Evolutionary conservation across 2,113 vertebrate species (phyloP).

Genomic region (Excalfactoria chinensis): DNA sequence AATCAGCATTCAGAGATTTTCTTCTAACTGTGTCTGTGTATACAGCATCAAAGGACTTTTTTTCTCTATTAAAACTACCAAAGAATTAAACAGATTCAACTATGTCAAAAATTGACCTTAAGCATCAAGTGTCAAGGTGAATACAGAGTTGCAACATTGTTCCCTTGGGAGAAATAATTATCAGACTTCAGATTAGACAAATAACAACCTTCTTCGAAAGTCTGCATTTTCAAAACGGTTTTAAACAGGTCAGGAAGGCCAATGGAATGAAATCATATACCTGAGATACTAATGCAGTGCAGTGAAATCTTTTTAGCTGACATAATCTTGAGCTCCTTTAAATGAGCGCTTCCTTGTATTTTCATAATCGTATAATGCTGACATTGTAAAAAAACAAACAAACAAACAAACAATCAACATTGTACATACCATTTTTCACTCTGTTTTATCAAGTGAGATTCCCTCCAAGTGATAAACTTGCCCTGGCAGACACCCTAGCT

Average conservation of each 20-base stretch:
- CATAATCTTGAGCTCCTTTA: background rate
- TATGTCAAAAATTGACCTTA: background rate
- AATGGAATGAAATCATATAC: constrained; percentile 2
- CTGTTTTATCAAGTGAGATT: background rate
- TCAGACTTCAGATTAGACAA: background rate
- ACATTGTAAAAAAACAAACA: background rate
- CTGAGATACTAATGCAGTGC: background rate
- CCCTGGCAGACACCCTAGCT: background rate
- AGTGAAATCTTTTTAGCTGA: background rate
- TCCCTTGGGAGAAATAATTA: background rate
- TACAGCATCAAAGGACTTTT: background rate
- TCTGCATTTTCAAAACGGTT: background rate
- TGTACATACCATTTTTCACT: background rate
- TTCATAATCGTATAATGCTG: background rate
- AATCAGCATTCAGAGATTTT: background rate
- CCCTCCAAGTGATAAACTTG: background rate
- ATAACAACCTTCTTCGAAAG: background rate
- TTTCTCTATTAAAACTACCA: background rate
- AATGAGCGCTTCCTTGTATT: background rate
- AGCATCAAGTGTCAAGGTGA: background rate
- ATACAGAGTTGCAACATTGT: background rate
- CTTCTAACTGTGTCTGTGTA: background rate
- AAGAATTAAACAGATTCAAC: background rate
- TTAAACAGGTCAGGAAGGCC: background rate
- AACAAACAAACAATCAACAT: too few relatives aligned